Base-by-base conservation (phyloP, 2,113 vertebrate species). In the Vombatus ursinus region DNA sequence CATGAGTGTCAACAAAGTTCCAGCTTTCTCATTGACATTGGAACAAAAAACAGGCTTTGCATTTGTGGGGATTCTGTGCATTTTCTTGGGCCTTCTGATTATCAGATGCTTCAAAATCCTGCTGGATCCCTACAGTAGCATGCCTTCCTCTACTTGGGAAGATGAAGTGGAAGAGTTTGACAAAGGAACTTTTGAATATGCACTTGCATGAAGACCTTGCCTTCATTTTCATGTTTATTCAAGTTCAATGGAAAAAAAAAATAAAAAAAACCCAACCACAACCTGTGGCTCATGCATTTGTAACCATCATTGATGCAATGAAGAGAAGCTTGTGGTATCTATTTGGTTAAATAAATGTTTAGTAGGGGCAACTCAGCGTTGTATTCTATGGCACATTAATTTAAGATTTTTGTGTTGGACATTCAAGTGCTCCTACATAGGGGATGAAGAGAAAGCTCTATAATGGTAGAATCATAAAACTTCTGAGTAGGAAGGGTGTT, bases 21-120 rank as follows among this genome's bases (percentile, higher is more conserved):
- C 99, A 96, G 98, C 99, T 96, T 99, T 99, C 98, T 99, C 99
- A 90, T 98, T 99, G 98, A 99, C 99, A 94, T 98, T 99, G 98
- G 99, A 99, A 97, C 99, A 99, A 98, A 99, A 99, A 99, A 99
- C 99, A 57, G 99, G 99, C 2, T 99, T 99, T 97, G 99, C 99
- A 95, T 99, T 99, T 25, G 99, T 99, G 94, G 99, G 99, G 92
- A 99, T 99, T 99, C 97, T 99, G 94, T 99, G 99, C 98, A 98
- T 99, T 96, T 99, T 99, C 98, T 98, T 99, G 98, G 99, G 99
- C 97, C 99, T 99, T 97, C 98, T 99, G 95, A 99, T 99, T 96
- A 99, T 99, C 94, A 98, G 99, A 98, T 99, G 99, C 98, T 99
- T 99, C 98, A 99, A 99, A 98, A 99, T 99, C 97, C 98, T 99